Conservation (phyloP, 2,113 vertebrate species). For the Todiramphus chloris region DNA sequence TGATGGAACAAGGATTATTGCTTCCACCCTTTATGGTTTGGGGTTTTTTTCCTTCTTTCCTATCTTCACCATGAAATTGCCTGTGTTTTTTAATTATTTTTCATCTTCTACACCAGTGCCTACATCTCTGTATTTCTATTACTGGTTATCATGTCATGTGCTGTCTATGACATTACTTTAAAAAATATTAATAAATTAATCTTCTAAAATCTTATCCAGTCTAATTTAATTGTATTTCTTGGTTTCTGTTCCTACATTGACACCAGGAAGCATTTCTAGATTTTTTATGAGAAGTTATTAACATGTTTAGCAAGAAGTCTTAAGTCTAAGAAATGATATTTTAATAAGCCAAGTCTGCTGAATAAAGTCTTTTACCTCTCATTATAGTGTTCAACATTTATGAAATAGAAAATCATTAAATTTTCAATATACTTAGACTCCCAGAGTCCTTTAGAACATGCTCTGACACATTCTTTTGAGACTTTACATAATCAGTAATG, state of each 20-base stretch:
- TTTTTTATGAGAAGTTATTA: neutral
- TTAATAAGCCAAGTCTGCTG: neutral
- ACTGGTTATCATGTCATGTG: neutral
- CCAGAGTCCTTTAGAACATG: neutral
- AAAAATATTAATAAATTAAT: neutral
- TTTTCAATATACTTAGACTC: neutral
- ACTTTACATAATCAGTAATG: neutral
- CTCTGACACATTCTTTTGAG: neutral
- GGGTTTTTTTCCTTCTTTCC: neutral
- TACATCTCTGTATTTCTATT: neutral
- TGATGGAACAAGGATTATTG: neutral
- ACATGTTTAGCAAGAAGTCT: neutral
- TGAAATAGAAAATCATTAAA: neutral
- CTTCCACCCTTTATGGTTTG: neutral
- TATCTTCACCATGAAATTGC: neutral
- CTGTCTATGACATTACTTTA: neutral
- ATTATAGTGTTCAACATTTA: neutral
- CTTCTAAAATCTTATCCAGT: neutral
- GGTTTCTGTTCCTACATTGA: neutral
- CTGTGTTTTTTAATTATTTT: neutral
- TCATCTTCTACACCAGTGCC: neutral
- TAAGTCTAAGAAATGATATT: neutral
- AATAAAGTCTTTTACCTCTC: neutral
- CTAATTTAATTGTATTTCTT: conserved; percentile 14
- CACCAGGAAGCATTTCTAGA: neutral